phyloP scores from a whole-genome alignment of 2,113 vertebrate genomes.

The Mellivora capensis region DNA sequence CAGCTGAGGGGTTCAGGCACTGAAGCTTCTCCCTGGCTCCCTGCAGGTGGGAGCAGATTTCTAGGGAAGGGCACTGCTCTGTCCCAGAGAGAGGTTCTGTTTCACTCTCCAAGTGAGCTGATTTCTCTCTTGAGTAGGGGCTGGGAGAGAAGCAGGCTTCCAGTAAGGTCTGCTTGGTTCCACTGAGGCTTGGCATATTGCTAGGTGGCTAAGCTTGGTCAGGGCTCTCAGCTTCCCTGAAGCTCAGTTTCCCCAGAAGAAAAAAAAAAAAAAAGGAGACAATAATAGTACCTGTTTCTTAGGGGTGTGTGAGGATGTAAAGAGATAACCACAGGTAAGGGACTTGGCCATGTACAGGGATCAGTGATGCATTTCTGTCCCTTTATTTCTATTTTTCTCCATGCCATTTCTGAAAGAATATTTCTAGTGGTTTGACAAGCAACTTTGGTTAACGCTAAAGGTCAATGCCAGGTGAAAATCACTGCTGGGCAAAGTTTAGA shows the following conservation, averaged over 20 bases:
- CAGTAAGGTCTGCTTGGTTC: neutral
- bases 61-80: neutral
- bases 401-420: neutral
- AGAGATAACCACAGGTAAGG: neutral
- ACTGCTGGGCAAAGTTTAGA: neutral
- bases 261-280: no score
- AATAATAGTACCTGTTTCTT: rapidly evolving
- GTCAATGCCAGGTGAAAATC: rapidly evolving
- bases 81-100: neutral
- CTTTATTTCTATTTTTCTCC: neutral
- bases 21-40: neutral
- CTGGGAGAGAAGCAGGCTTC: neutral
- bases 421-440: neutral
- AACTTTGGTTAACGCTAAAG: neutral
- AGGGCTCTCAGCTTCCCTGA: neutral
- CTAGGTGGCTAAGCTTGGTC: neutral
- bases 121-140: neutral
- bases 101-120: rapidly evolving
- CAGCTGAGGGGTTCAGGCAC: neutral
- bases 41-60: neutral
- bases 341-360: rapidly evolving
- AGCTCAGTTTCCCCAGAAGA: neutral
- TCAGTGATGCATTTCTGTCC: neutral
- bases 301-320: neutral
- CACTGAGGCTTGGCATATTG: neutral